A percentile compares a stretch with the other conserved stretches of the same genome.
Conservation (phyloP, 2,797 vertebrate species). For the Mus minutoides region DNA sequence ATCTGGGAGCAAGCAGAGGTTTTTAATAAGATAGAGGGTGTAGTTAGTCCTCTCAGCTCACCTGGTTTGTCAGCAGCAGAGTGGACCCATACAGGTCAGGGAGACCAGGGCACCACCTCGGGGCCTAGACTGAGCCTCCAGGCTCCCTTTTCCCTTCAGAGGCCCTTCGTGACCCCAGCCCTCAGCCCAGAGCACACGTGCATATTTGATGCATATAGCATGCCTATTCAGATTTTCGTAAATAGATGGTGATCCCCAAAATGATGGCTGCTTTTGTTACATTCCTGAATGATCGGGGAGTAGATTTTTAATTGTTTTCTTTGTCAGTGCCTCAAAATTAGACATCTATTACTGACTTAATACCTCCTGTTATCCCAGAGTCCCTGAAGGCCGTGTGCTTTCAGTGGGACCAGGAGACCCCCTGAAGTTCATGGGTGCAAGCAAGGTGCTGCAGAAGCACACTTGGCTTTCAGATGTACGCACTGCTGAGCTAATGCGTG, state of each 20-base stretch:
- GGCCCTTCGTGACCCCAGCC: neutral
- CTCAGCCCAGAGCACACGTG: neutral
- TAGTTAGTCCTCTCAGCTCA: constrained; percentile 77
- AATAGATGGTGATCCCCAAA: neutral
- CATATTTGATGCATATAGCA: neutral
- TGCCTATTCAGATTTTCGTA: neutral
- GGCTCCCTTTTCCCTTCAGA: neutral
- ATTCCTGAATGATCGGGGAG: neutral
- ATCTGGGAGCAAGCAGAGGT: constrained; percentile 90
- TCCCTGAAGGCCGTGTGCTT: constrained; percentile 76
- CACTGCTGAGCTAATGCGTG: constrained; percentile 88
- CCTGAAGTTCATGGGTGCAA: constrained; percentile 77
- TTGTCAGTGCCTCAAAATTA: constrained; percentile 72
- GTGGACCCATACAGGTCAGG: constrained; percentile 24
- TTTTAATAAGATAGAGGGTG: constrained; percentile 84
- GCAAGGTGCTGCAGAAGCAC: constrained; percentile 80
- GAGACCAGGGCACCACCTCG: neutral
- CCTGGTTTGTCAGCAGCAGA: constrained; percentile 74
- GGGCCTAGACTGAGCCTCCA: neutral
- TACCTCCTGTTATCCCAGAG: constrained; percentile 75
- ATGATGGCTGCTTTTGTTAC: neutral
- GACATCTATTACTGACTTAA: constrained; percentile 76
- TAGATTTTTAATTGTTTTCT: constrained; percentile 2
- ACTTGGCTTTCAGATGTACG: constrained; percentile 88
- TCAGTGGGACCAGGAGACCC: constrained; percentile 77